Evolutionary conservation across 2,113 vertebrate genomes (phyloP).

Genomic region (Phalacrocorax pelagicus): DNA sequence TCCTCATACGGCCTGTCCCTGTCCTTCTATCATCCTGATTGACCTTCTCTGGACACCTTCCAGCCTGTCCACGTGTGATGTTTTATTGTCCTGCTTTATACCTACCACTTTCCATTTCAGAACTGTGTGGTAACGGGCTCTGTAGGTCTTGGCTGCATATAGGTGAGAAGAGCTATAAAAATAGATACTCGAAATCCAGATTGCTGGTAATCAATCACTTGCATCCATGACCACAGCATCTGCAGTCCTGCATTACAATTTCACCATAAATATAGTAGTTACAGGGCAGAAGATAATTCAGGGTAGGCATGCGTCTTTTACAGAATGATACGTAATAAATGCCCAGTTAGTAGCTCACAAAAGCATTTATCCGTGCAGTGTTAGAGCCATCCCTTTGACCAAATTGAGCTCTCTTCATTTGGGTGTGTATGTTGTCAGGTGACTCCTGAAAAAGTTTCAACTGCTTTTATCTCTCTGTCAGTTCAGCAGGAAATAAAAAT

Average conservation of each 20-base stretch:
- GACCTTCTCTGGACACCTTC: too few relatives aligned
- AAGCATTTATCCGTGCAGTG: neutral
- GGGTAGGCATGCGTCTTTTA: neutral
- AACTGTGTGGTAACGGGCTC: rapidly evolving
- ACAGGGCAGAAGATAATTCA: neutral
- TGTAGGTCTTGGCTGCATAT: rapidly evolving
- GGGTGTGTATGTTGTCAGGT: neutral
- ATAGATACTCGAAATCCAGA: neutral
- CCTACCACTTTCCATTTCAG: neutral
- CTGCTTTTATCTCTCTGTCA: neutral
- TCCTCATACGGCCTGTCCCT: too few relatives aligned
- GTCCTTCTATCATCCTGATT: too few relatives aligned
- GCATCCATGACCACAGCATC: too few relatives aligned
- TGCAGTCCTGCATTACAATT: neutral
- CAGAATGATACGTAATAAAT: neutral
- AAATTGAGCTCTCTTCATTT: rapidly evolving
- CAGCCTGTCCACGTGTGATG: too few relatives aligned
- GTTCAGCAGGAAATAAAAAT: neutral
- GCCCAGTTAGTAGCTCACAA: too few relatives aligned
- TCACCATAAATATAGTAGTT: neutral
- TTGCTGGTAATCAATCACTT: neutral
- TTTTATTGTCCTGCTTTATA: neutral
- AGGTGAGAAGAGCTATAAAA: neutral
- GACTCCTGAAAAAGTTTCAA: neutral
- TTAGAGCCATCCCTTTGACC: neutral